A percentile compares a stretch with the other conserved stretches of the same genome.
Evolutionary conservation across 2,888 invertebrate species (phyloP).

Genomic region (Chrysolina oricalcia): DNA sequence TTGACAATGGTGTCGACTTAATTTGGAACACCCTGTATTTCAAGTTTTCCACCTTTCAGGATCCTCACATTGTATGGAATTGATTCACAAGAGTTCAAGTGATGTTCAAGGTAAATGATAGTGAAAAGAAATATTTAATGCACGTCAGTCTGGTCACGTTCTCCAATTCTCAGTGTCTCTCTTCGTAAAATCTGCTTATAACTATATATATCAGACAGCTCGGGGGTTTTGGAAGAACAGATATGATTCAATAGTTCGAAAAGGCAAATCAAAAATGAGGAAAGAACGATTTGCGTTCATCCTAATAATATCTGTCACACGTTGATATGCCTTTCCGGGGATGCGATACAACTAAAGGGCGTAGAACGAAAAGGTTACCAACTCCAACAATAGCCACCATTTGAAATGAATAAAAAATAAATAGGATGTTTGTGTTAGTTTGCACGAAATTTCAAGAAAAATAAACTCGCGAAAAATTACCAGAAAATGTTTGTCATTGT

Average conservation of each 20-base stretch:
- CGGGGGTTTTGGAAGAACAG: constrained; percentile 51
- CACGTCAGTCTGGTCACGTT: not conserved
- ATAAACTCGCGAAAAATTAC: no score
- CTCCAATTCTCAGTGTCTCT: not conserved
- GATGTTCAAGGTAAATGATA: no score
- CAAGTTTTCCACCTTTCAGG: no score
- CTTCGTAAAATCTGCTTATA: not conserved
- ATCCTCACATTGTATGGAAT: no score
- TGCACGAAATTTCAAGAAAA: no score
- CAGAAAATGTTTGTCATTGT: no score
- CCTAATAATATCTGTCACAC: not conserved
- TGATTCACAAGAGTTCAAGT: no score
- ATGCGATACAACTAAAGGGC: not conserved
- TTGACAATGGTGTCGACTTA: no score
- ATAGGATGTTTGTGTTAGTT: no score
- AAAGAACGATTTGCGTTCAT: not conserved
- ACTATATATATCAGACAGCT: constrained; percentile 12
- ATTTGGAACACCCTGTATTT: no score
- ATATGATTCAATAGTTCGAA: constrained; percentile 39
- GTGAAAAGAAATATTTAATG: not conserved
- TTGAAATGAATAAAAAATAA: no score
- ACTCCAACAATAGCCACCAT: no score
- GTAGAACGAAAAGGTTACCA: not conserved
- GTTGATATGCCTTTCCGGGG: not conserved
- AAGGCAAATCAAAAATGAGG: not conserved